Percentiles rank a stretch among this genome's conserved stretches.
These are phyloP conservation scores for Aphidius ervi DNA, from an alignment of 1,140 invertebrate species.

Conservation along the genomic window DNA sequence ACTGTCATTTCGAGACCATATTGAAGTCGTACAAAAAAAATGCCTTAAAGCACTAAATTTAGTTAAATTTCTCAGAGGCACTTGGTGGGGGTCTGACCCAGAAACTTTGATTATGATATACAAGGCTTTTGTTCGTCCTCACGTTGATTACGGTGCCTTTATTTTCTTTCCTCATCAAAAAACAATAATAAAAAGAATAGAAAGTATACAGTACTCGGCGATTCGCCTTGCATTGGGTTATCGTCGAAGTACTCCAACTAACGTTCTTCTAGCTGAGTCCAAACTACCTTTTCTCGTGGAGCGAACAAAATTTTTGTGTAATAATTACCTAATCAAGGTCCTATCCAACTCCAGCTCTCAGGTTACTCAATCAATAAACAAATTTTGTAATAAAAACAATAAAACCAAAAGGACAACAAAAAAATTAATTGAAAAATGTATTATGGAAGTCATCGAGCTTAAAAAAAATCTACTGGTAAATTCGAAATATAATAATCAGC, in stretches of 20 bases:
- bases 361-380: not conserved
- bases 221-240: constrained; percentile 16
- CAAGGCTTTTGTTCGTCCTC: constrained; percentile 23
- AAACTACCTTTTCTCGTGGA: constrained; percentile 2
- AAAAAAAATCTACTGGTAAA: not conserved
- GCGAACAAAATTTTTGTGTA: not conserved
- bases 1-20: constrained; percentile 6
- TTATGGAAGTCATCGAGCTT: not conserved
- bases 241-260: constrained; percentile 14
- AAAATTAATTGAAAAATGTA: constrained; percentile 4
- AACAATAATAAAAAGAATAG: constrained; percentile 17
- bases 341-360: not conserved
- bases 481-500: not conserved
- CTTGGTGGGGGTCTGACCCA: constrained; percentile 30
- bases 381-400: not conserved
- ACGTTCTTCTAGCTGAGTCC: constrained; percentile 14
- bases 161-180: constrained; percentile 16
- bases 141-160: constrained; percentile 26
- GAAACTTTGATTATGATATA: constrained; percentile 22
- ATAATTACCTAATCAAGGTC: not conserved
- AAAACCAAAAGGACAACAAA: not conserved
- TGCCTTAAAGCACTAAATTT: constrained; percentile 13
- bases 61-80: constrained; percentile 25
- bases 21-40: constrained; percentile 6
- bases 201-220: constrained; percentile 12